Percentiles rank a stretch among this genome's conserved stretches.
These are phyloP conservation scores for Eulemur coronatus DNA, from an alignment of 2,797 vertebrate species.

Conservation along the genomic window DNA sequence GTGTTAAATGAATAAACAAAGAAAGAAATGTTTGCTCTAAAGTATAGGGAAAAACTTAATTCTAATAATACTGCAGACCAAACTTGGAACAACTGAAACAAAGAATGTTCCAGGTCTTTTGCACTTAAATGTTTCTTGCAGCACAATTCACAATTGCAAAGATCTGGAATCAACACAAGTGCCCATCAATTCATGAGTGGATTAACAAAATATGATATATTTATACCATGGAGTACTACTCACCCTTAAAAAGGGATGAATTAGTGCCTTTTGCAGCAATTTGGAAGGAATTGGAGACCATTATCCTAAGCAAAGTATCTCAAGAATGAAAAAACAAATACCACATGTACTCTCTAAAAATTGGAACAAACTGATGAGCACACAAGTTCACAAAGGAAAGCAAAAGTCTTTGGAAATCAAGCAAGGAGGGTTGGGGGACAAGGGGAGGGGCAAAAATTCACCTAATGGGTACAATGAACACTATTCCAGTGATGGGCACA, in stretches of 20 bases:
- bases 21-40: neutral
- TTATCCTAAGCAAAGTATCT: neutral
- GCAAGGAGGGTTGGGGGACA: neutral
- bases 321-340: neutral
- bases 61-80: neutral
- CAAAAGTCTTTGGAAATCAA: neutral
- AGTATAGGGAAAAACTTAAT: neutral
- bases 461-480: neutral
- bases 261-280: neutral
- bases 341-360: neutral
- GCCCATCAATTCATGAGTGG: neutral
- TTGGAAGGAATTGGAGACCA: neutral
- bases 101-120: neutral
- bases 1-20: neutral
- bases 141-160: neutral
- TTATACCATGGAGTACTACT: neutral
- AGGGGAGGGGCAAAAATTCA: neutral
- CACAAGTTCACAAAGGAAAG: neutral
- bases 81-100: neutral
- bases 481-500: neutral
- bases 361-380: neutral
- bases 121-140: neutral
- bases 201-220: neutral
- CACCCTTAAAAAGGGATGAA: neutral
- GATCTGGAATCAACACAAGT: neutral